phyloP scores from a whole-genome alignment of 23 tunicate genomes.

The Clavelina lepadiformis region DNA sequence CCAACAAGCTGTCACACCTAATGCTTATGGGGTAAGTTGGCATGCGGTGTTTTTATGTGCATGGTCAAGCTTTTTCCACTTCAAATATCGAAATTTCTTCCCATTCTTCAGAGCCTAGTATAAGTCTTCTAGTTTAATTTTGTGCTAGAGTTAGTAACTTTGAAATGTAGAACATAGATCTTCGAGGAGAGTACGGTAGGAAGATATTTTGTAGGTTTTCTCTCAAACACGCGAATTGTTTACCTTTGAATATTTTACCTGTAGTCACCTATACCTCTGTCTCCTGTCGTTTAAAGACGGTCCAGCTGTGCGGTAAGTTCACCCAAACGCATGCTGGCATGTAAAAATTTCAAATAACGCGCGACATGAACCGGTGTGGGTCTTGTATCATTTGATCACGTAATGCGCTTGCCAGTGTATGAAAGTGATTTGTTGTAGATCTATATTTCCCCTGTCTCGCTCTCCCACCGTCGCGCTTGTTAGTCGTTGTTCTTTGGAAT shows the following conservation, averaged over 20 bases:
- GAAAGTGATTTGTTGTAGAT: constrained; percentile 3
- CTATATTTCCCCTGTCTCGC: neutral
- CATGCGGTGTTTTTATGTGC: neutral
- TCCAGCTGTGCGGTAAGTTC: constrained; percentile 44
- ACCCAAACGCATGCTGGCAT: constrained; percentile 93
- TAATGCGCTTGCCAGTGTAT: constrained; percentile 5
- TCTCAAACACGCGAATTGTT: neutral
- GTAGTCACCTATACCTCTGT: constrained; percentile 48
- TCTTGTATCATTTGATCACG: constrained; percentile 10
- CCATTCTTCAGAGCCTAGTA: neutral
- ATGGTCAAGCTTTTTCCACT: too few species aligned
- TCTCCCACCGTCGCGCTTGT: too few species aligned
- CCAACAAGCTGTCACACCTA: constrained; percentile 85
- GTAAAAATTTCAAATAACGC: constrained; percentile 28
- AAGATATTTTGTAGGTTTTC: neutral
- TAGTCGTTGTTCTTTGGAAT: too few species aligned
- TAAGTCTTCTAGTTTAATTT: too few species aligned
- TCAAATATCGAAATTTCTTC: neutral
- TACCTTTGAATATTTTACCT: neutral
- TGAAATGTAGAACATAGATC: too few species aligned
- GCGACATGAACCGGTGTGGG: constrained; percentile 36
- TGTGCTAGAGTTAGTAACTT: too few species aligned
- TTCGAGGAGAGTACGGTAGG: too few species aligned
- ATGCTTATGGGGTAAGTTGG: constrained; percentile 65
- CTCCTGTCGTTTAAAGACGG: constrained; percentile 39